These are phyloP conservation scores for Sebastes goodei DNA, from an alignment of 2,797 vertebrate species.

Conservation along the genomic window DNA sequence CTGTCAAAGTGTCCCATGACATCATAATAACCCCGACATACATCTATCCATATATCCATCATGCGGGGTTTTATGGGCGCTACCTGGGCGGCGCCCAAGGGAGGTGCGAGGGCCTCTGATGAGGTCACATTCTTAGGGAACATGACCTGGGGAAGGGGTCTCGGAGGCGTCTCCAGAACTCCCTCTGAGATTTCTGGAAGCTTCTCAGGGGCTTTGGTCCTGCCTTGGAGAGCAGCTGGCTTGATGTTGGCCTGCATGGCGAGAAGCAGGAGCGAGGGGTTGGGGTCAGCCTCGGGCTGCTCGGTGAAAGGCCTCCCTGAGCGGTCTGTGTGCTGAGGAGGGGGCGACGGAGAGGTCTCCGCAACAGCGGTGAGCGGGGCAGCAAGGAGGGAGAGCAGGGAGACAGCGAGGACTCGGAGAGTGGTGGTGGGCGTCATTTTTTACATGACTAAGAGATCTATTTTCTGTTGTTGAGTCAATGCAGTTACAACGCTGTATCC, in stretches of 20 bases:
- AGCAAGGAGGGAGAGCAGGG: constrained; percentile 80
- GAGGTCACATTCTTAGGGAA: constrained; percentile 83
- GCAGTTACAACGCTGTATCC: constrained; percentile 72
- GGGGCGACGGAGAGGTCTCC: constrained; percentile 69
- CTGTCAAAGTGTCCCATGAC: constrained; percentile 94
- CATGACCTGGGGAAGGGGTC: constrained; percentile 84
- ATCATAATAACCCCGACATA: constrained; percentile 91
- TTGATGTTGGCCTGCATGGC: constrained; percentile 62
- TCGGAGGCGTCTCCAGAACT: constrained; percentile 75
- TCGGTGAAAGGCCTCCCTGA: constrained; percentile 56
- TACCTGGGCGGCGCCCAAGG: constrained; percentile 75
- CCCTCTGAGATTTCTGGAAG: constrained; percentile 56
- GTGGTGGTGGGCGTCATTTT: constrained; percentile 85
- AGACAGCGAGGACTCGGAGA: constrained; percentile 79
- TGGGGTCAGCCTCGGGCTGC: constrained; percentile 60
- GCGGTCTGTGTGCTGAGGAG: constrained; percentile 58
- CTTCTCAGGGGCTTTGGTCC: constrained; percentile 49
- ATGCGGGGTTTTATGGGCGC: constrained; percentile 69
- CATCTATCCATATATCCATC: constrained; percentile 82
- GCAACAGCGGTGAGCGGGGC: constrained; percentile 71
- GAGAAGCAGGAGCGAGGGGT: constrained; percentile 63
- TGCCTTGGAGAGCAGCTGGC: constrained; percentile 64
- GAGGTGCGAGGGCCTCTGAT: constrained; percentile 74
- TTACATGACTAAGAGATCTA: constrained; percentile 85
- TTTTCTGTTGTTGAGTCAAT: constrained; percentile 83